Base-by-base conservation (phyloP, 2,888 invertebrate species). In the Myopa tessellatipennis region DNA sequence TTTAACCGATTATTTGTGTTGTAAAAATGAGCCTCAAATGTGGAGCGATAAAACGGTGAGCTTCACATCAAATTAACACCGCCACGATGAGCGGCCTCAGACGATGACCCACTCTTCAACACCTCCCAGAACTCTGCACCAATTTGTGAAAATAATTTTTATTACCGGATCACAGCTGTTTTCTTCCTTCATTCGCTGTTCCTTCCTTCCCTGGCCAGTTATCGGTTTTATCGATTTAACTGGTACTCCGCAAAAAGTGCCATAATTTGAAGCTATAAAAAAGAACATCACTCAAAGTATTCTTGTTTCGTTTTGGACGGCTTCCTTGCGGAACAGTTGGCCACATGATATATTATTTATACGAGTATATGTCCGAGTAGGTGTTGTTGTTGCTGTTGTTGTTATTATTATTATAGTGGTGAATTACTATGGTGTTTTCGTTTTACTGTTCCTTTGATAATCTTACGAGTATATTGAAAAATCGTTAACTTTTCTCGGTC, bases 141-240 rank as follows among this genome's bases (percentile, higher is more conserved):
- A 58, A 79, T 79, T 80, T 79, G 77, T 76, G 55, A 80, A 79
- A 79, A 79, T 80, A 79, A 80, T 80, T 79, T 80, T 80, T 80
- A 80, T 78, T 77, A 74, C 78, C 60, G 72, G 52, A 76, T 58
- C 58, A 60, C 38, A 60, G 38, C 63, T 63, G 45, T 55, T 74
- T 74, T 36, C 36, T 63, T 74, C 65, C 50, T 38, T 50, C 34
- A 55, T n/a, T n/a, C n/a, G n/a, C 16, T 58, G 38, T 40, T 74
- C n/a, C 12, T 71, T 14, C 34, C 40, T 55, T 71, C 40, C 16
- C 7, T 58, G 26, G 12, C 8, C n/a, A 65, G 34, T 69, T 26
- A 50, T n/a, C 45, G 50, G 50, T 60, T 8, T 55, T 14, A n/a
- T 55, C 55, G 38, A 36, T 14, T 60, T 10, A 16, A n/a, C n/a